Evolutionary conservation across 2,797 vertebrate genomes (phyloP).

Genomic region (Eulemur rubriventer): DNA sequence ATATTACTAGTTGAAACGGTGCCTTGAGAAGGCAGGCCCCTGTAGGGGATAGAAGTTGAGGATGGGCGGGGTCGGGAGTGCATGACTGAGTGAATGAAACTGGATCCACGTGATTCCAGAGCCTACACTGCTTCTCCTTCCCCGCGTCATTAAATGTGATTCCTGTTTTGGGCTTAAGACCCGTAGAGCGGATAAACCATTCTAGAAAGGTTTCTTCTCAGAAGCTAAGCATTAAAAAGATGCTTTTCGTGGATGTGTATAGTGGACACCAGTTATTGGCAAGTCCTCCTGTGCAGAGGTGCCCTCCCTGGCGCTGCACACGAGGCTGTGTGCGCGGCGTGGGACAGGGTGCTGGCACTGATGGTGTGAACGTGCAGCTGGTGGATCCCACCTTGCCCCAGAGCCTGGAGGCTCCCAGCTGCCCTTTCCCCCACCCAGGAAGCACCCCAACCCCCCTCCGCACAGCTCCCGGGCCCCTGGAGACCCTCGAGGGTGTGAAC

Average conservation of each 20-base stretch:
- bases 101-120: not conserved
- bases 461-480: not conserved
- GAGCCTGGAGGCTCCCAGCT: not conserved
- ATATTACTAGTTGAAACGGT: fast-evolving
- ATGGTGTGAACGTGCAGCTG: not conserved
- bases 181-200: fast-evolving
- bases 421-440: not conserved
- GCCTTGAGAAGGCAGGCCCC: not conserved
- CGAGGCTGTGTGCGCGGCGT: fast-evolving
- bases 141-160: not conserved
- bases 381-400: not conserved
- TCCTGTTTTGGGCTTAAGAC: not conserved
- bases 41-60: fast-evolving
- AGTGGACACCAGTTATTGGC: not conserved
- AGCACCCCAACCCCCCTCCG: not conserved
- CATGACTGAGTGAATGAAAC: not conserved
- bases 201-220: not conserved
- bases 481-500: too few species aligned
- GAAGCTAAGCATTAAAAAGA: not conserved
- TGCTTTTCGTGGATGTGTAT: too few species aligned
- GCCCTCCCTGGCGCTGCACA: fast-evolving
- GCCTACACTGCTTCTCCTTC: not conserved
- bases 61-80: not conserved
- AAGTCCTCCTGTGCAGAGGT: fast-evolving
- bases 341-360: not conserved